phyloP scores from a whole-genome alignment of 2,888 invertebrate genomes.

The Galerucella pusilla region DNA sequence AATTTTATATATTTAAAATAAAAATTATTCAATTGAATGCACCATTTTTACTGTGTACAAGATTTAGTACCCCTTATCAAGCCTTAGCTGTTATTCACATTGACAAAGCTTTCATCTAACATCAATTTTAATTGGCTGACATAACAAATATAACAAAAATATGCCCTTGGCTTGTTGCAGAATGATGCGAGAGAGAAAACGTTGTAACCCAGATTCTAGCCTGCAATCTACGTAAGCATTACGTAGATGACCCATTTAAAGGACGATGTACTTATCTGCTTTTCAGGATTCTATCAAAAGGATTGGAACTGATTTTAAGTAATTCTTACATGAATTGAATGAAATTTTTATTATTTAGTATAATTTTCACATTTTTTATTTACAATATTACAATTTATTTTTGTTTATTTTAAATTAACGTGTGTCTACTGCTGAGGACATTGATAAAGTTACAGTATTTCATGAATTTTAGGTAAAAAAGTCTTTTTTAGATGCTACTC shows the following conservation, averaged over 20 bases:
- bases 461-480: too few relatives aligned
- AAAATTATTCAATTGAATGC: too few relatives aligned
- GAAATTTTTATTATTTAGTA: too few relatives aligned
- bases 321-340: neutral
- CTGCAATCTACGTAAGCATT: constrained; percentile 33
- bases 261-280: constrained; percentile 15
- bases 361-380: too few relatives aligned
- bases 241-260: constrained; percentile 36
- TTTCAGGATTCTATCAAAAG: neutral
- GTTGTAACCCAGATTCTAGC: constrained; percentile 29
- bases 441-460: too few relatives aligned
- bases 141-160: neutral
- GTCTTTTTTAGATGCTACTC: too few relatives aligned
- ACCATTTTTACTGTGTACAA: too few relatives aligned
- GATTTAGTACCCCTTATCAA: too few relatives aligned
- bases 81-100: neutral
- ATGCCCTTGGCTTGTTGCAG: constrained; percentile 1
- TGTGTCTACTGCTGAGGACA: too few relatives aligned
- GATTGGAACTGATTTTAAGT: neutral
- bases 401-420: too few relatives aligned
- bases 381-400: too few relatives aligned
- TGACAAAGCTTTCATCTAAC: neutral
- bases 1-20: too few relatives aligned
- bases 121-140: neutral
- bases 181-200: constrained; percentile 11